Evolutionary conservation across 2,888 invertebrate genomes (phyloP), one percentile per base, ranked within the genome.

Genomic region (Leptinotarsa peninsularis): DNA sequence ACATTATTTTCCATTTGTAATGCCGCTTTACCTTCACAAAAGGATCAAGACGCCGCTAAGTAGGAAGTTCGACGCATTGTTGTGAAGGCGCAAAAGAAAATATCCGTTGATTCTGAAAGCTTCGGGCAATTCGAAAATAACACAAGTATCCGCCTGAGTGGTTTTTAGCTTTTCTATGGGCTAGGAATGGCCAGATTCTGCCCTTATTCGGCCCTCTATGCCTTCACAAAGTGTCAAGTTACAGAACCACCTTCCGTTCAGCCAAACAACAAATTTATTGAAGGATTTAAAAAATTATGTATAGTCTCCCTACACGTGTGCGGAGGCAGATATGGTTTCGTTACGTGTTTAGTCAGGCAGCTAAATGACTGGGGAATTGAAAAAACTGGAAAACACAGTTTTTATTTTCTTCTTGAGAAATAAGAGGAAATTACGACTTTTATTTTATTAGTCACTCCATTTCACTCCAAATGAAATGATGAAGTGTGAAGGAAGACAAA

Each of bases 151-250:
- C 82, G 83, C 81, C 78, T 78, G 82, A 82, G 81, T 82, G 83
- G 79, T 80, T 82, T 82, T 80, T 76, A 80, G 78, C 79, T 80
- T 81, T 82, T 77, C 68, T 80, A 80, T 78, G 81, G 79, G 74
- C 79, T 73, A 81, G 79, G 80, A 82, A 82, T 83, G 82, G 82
- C 82, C 81, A 82, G 75, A 78, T 76, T 77, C 75, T 75, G 79
- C 79, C 80, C 80, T 73, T 63, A 70, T 74, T 67, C 71, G 73
- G 70, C 74, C 76, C 74, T 76, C 67, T 50, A 67, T 78, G 82
- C 82, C 80, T 80, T 80, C 78, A 78, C 77, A 81, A 80, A 83
- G 81, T 80, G 82, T 82, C 82, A 79, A 66, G 79, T 82, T 82
- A 82, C 81, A 80, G 78, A 81, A 80, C 79, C 79, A 74, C 75